Evolutionary conservation across 1,140 invertebrate species (phyloP).

Genomic region (Pseudobourletiella spinata): DNA sequence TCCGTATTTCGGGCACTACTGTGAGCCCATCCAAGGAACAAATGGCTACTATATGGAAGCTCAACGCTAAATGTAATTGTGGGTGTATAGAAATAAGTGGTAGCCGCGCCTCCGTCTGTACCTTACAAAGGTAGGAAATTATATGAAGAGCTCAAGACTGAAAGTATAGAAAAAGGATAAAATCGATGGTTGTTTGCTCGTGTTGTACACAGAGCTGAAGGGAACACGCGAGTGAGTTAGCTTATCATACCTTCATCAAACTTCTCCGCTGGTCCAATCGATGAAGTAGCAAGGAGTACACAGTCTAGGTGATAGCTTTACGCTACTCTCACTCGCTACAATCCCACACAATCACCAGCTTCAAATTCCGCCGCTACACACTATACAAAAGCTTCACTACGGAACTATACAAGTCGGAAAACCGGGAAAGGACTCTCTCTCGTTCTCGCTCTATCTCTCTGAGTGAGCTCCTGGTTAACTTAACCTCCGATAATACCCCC

Average conservation of each 20-base stretch:
- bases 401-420: background rate
- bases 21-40: too few species aligned
- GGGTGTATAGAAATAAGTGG: too few species aligned
- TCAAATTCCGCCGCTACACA: too few species aligned
- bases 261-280: conserved; percentile 17
- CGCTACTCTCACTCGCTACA: background rate
- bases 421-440: background rate
- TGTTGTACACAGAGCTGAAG: too few species aligned
- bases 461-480: background rate
- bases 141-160: too few species aligned
- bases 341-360: background rate
- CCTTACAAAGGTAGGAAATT: too few species aligned
- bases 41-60: too few species aligned
- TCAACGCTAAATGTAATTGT: too few species aligned
- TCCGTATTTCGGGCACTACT: too few species aligned
- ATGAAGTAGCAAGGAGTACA: conserved; percentile 15
- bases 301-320: background rate
- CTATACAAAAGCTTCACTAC: too few species aligned
- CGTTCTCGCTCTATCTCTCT: background rate
- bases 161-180: conserved; percentile 21
- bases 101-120: too few species aligned
- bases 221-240: conserved; percentile 17
- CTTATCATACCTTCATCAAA: conserved; percentile 28
- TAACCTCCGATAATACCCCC: too few species aligned
- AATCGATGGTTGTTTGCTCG: conserved; percentile 26